Conservation (phyloP, 1,140 invertebrate species). For the Drosophila tani region DNA sequence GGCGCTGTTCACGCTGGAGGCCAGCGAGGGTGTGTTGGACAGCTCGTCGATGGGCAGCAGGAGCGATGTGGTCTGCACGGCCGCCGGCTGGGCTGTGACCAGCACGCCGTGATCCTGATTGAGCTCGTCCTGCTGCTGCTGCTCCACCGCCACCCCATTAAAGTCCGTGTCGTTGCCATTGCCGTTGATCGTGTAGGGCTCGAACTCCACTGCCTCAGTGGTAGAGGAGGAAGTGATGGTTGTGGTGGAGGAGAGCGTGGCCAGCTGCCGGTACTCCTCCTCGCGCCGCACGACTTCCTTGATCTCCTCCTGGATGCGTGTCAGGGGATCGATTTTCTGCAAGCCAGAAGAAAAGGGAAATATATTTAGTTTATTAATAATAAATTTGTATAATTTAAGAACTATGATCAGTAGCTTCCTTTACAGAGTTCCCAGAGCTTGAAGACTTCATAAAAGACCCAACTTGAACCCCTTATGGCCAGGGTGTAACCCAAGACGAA, state of each 20-base stretch:
- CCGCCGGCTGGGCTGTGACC: conserved; percentile 65
- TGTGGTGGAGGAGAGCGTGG: conserved; percentile 76
- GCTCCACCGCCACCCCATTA: conserved; percentile 1
- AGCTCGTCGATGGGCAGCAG: conserved; percentile 67
- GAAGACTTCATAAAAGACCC: neutral
- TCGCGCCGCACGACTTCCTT: conserved; percentile 89
- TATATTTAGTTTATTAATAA: neutral
- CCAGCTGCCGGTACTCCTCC: conserved; percentile 88
- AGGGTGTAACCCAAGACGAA: conserved; percentile 12
- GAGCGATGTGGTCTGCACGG: conserved; percentile 38
- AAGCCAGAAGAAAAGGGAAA: neutral
- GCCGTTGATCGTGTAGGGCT: conserved; percentile 74
- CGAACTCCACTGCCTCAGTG: conserved; percentile 40
- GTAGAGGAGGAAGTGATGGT: conserved; percentile 42
- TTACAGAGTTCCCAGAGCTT: neutral
- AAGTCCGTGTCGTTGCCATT: conserved; percentile 13
- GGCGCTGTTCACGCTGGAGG: conserved; percentile 70
- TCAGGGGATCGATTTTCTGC: conserved; percentile 87
- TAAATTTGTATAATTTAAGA: neutral
- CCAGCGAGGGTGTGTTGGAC: conserved; percentile 69
- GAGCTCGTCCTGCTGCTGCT: conserved; percentile 3
- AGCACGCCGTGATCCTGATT: conserved; percentile 47
- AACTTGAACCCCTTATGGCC: neutral
- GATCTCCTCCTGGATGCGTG: conserved; percentile 89
- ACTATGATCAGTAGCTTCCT: neutral